phyloP scores from a whole-genome alignment of 2,888 invertebrate genomes.

The Dolomedes plantarius region DNA sequence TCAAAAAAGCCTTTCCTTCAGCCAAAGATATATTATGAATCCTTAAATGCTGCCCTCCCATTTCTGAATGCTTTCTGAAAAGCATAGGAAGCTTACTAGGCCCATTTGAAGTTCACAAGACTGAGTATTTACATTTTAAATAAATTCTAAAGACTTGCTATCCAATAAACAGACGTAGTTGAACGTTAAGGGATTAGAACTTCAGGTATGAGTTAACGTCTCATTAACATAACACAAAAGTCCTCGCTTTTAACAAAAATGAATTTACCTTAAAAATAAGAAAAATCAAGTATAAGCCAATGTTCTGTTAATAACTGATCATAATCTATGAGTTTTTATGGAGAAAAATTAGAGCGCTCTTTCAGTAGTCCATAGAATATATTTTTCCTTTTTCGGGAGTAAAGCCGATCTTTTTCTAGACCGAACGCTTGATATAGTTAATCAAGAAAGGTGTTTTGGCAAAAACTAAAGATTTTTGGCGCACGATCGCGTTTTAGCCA shows the following conservation, averaged over 20 bases:
- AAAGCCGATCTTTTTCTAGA: conserved; percentile 47
- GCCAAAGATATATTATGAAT: not conserved
- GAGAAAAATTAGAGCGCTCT: conserved; percentile 30
- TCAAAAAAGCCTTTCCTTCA: too few relatives aligned
- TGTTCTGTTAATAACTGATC: conserved; percentile 65
- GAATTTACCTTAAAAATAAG: conserved; percentile 37
- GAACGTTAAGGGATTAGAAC: conserved; percentile 62
- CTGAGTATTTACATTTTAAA: conserved; percentile 55
- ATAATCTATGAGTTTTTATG: conserved; percentile 63
- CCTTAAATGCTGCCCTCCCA: not conserved
- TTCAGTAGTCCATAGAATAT: conserved; percentile 27
- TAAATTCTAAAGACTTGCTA: conserved; percentile 54
- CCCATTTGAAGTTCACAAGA: not conserved
- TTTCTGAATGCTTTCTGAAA: not conserved
- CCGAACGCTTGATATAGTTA: conserved; percentile 60
- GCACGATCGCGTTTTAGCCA: conserved; percentile 52
- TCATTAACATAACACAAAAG: conserved; percentile 66
- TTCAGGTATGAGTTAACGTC: conserved; percentile 41
- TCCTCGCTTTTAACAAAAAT: conserved; percentile 47
- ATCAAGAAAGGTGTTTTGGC: conserved; percentile 63
- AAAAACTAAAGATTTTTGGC: conserved; percentile 53
- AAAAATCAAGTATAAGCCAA: conserved; percentile 53
- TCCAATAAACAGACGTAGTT: conserved; percentile 56
- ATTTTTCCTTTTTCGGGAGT: conserved; percentile 24
- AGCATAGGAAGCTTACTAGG: not conserved